Percentiles rank a stretch among this genome's conserved stretches.
Conservation (phyloP, 2,113 vertebrate species). For the Scytalopus superciliaris region DNA sequence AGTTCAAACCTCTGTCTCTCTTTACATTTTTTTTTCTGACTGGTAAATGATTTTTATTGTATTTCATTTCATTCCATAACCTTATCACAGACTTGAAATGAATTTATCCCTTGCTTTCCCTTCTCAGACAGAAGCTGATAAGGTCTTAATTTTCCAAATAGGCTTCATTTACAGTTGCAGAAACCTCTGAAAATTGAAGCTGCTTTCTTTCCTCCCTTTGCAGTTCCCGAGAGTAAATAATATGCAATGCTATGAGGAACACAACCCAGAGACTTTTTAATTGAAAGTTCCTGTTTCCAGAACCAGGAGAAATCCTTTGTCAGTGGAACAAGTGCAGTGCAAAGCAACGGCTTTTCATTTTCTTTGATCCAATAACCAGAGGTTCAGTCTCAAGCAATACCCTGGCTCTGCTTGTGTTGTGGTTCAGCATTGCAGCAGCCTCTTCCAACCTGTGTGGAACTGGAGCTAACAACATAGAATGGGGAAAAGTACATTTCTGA, state of each 20-base stretch:
- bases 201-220: not conserved
- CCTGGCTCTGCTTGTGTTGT: not conserved
- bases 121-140: not conserved
- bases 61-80: not conserved
- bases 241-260: not conserved
- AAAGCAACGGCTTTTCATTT: not conserved
- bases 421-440: not conserved
- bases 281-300: not conserved
- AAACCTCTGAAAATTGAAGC: not conserved
- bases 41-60: not conserved
- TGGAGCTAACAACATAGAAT: not conserved
- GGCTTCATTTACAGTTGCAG: not conserved
- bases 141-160: slow-evolving; percentile 9
- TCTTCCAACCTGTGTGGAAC: not conserved
- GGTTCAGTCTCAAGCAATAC: too few species aligned
- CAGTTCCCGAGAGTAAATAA: not conserved
- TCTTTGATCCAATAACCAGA: not conserved
- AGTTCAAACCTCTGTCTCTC: not conserved
- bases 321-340: not conserved
- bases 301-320: not conserved
- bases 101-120: not conserved
- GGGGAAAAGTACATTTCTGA: not conserved
- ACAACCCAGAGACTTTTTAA: not conserved
- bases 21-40: not conserved
- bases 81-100: not conserved